These are phyloP conservation scores for Hylaea fasciaria DNA, from an alignment of 2,888 invertebrate genomes.

Conservation along the genomic window DNA sequence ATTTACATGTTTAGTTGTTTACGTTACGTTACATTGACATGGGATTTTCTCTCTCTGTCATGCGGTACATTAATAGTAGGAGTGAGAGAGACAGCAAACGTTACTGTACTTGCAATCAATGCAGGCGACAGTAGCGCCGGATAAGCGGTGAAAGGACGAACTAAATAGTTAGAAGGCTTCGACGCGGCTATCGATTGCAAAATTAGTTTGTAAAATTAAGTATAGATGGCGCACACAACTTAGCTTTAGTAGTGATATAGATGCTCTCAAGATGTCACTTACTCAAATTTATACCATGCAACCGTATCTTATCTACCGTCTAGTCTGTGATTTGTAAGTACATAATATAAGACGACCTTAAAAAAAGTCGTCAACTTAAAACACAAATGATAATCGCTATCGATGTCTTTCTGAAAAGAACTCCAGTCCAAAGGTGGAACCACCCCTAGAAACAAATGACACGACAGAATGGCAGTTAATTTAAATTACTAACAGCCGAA, in stretches of 20 bases:
- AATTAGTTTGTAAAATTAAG: constrained; percentile 17
- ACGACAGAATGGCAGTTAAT: too few relatives aligned
- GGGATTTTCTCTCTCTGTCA: constrained; percentile 53
- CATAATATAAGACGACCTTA: too few relatives aligned
- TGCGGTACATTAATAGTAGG: neutral
- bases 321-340: too few relatives aligned
- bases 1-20: constrained; percentile 70
- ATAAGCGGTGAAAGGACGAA: constrained; percentile 34
- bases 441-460: too few relatives aligned
- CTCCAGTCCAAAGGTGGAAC: too few relatives aligned
- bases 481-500: too few relatives aligned
- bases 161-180: constrained; percentile 38
- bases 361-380: too few relatives aligned
- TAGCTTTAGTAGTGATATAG: neutral
- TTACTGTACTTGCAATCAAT: constrained; percentile 49
- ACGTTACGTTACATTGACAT: constrained; percentile 69
- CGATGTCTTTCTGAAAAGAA: too few relatives aligned
- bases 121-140: constrained; percentile 36
- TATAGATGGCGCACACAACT: constrained; percentile 48
- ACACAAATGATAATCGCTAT: too few relatives aligned
- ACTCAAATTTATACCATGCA: neutral
- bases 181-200: constrained; percentile 43
- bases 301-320: too few relatives aligned
- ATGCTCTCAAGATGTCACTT: constrained; percentile 16
- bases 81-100: constrained; percentile 45